Conservation (phyloP, 2,113 vertebrate species). For the Phaethornis superciliosus region DNA sequence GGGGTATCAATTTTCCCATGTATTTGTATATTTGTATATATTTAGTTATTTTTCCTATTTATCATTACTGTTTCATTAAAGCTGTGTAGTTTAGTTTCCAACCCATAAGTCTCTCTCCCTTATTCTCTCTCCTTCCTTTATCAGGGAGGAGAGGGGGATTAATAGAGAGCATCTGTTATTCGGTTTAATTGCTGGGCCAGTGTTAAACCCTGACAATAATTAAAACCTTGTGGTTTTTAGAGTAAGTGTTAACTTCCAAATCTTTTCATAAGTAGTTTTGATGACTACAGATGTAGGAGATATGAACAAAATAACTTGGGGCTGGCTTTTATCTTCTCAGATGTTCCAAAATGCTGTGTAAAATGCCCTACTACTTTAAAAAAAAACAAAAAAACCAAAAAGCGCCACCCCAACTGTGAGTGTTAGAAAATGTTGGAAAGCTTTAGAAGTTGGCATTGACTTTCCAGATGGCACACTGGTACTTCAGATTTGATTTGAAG, state of each 20-base stretch:
- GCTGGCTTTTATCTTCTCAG: neutral
- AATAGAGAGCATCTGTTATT: too few relatives aligned
- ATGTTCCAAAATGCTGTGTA: neutral
- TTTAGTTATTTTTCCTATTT: too few relatives aligned
- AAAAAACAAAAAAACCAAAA: neutral
- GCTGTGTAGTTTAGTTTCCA: too few relatives aligned
- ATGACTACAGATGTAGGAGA: neutral
- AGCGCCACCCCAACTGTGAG: neutral
- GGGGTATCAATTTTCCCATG: too few relatives aligned
- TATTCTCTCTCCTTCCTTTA: too few relatives aligned
- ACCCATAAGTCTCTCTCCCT: too few relatives aligned
- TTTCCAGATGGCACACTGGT: neutral
- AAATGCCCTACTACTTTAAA: neutral
- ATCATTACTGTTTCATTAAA: too few relatives aligned
- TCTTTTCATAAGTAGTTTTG: neutral
- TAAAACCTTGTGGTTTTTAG: neutral
- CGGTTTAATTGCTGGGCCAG: too few relatives aligned
- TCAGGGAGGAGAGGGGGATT: too few relatives aligned
- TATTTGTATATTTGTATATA: too few relatives aligned
- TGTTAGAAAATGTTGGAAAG: neutral
- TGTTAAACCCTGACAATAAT: too few relatives aligned
- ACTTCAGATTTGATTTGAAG: neutral
- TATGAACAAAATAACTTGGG: neutral
- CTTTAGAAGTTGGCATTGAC: neutral
- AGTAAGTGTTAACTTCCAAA: neutral